Evolutionary conservation across 2,888 invertebrate species (phyloP), one percentile per base, ranked within the genome.

Genomic region (Lycocerus yunnanus): DNA sequence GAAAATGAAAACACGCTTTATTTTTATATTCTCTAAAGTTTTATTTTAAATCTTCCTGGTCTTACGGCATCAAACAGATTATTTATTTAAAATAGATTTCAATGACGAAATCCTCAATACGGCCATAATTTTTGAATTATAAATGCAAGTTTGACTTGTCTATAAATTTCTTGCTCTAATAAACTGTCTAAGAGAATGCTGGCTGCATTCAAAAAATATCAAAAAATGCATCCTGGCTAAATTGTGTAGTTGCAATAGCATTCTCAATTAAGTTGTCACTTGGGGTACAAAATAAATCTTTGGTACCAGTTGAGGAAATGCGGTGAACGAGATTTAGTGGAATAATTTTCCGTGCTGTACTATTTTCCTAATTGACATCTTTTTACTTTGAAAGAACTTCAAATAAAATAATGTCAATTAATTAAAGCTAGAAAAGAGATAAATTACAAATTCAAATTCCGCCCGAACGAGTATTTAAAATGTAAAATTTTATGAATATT

Each of bases 181-280:
- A 4, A 13, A 27, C 3, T 13, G 27, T 27, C 11, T 24, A 24
- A 27, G 4, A 6, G 2, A 11, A n/a, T n/a, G n/a, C n/a, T n/a
- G n/a, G 43, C 1, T 20, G 1, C 13, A 18, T 13, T 63, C 9
- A 18, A 20, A 63, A 63, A n/a, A 8, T 15, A 5, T 8, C 16
- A 63, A 60, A 59, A 63, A 20, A 8, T 63, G 61, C 20, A 63
- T 63, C 61, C 20, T 63, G 5, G 43, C n/a, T 63, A 18, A 63
- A 63, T 18, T 63, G 16, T 63, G n/a, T 63, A 63, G 61, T 63
- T 63, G 20, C 61, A 63, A 63, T 63, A 11, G 61, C 16, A 63
- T 63, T 63, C 61, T 18, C 61, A 18, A 63, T 63, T 63, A 63
- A 63, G 61, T 63, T 63, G 61, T 63, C 61, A 63, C 61, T 18